Percentiles rank a stretch among this genome's conserved stretches.
Evolutionary conservation across 2,888 invertebrate species (phyloP).

Genomic region (Saturnia japonica): DNA sequence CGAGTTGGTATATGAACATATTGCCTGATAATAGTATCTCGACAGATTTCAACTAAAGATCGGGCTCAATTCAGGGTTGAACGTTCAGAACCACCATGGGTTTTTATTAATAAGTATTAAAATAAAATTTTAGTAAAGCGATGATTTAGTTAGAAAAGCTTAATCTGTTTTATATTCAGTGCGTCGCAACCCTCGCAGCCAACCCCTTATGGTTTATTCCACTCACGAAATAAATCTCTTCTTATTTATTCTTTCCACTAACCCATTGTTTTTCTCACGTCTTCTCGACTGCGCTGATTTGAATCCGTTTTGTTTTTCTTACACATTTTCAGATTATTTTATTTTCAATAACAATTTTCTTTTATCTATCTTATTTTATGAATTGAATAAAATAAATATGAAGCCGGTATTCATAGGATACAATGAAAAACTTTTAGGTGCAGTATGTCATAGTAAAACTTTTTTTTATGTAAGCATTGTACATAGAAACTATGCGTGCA

Average conservation of each 20-base stretch:
- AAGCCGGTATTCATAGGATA: background rate
- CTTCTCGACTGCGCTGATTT: conserved; percentile 44
- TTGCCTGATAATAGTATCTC: no score
- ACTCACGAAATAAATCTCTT: conserved; percentile 65
- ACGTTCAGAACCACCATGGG: no score
- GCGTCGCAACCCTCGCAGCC: conserved; percentile 4
- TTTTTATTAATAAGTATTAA: background rate
- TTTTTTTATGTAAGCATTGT: no score
- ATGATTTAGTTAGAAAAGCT: conserved; percentile 6
- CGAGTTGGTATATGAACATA: no score
- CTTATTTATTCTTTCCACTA: conserved; percentile 61
- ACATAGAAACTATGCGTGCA: no score
- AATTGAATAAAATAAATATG: background rate
- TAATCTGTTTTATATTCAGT: conserved; percentile 10
- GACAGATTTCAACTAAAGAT: no score
- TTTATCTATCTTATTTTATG: background rate
- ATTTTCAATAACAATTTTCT: background rate
- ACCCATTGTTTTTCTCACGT: conserved; percentile 57
- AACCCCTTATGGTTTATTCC: conserved; percentile 47
- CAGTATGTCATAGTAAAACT: no score
- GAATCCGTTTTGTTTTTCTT: conserved; percentile 32
- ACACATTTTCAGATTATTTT: conserved; percentile 5
- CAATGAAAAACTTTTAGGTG: no score
- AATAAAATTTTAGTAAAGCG: background rate
- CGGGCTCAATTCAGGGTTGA: no score